These are phyloP conservation scores for Aphrophora alni DNA, from an alignment of 2,888 invertebrate genomes.

Conservation along the genomic window DNA sequence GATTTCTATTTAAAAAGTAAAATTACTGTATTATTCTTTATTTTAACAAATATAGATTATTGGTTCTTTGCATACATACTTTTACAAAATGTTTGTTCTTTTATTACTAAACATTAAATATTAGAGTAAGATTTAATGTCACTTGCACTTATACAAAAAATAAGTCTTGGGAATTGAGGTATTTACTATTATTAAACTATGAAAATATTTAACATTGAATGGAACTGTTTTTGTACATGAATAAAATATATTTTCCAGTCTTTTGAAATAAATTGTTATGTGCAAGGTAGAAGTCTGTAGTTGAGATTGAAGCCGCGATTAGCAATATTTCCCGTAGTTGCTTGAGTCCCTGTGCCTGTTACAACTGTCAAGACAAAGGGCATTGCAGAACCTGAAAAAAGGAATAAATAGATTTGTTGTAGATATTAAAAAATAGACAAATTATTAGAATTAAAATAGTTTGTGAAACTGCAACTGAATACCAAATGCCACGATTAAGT, in stretches of 20 bases:
- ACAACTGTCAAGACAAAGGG: conserved; percentile 79
- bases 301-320: conserved; percentile 77
- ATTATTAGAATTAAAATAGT: too few species aligned
- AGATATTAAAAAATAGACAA: too few species aligned
- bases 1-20: neutral
- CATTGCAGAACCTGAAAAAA: conserved; percentile 64
- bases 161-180: neutral
- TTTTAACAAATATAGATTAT: too few species aligned
- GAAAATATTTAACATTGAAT: neutral
- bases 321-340: conserved; percentile 65
- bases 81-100: too few species aligned
- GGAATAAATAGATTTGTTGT: neutral
- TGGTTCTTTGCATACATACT: too few species aligned
- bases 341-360: conserved; percentile 59
- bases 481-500: too few species aligned
- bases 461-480: too few species aligned
- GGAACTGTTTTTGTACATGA: neutral
- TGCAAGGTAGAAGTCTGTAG: conserved; percentile 72
- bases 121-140: neutral
- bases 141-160: neutral
- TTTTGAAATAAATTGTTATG: neutral
- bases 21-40: neutral
- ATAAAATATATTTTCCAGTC: neutral
- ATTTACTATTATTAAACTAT: neutral
- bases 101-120: too few species aligned